Percentiles rank a stretch among this genome's conserved stretches.
Evolutionary conservation across 2,888 invertebrate genomes (phyloP).

Genomic region (Prosopocoilus inquinatus): DNA sequence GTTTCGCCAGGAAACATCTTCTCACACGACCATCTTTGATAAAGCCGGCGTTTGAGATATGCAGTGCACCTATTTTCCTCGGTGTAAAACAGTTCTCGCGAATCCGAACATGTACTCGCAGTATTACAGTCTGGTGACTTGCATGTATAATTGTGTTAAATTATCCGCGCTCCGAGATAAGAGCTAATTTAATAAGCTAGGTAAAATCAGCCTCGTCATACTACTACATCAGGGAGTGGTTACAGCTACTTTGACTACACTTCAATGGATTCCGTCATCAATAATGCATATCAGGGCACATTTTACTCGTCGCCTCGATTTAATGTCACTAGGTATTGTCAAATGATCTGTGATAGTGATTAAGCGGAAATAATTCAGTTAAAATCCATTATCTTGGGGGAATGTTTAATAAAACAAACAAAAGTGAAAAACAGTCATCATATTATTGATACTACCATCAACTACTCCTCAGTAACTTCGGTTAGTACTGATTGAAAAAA

Average conservation of each 20-base stretch:
- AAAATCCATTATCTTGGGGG: too few species aligned
- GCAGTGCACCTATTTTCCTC: too few species aligned
- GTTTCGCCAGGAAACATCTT: too few species aligned
- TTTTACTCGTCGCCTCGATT: conserved; percentile 24
- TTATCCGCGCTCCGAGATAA: conserved; percentile 40
- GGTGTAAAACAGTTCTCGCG: not conserved
- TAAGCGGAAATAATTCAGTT: too few species aligned
- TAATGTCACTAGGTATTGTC: conserved; percentile 27
- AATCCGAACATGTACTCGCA: conserved; percentile 18
- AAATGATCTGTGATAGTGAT: conserved; percentile 19
- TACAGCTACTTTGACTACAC: conserved; percentile 32
- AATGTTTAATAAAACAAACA: too few species aligned
- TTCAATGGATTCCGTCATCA: conserved; percentile 31
- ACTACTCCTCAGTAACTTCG: too few species aligned
- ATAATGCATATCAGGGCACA: conserved; percentile 26
- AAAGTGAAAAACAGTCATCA: too few species aligned
- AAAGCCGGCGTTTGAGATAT: too few species aligned
- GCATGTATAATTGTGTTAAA: conserved; percentile 44
- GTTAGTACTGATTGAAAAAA: too few species aligned
- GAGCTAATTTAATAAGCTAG: conserved; percentile 40
- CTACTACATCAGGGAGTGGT: conserved; percentile 31
- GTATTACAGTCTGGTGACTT: conserved; percentile 36
- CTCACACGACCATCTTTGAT: too few species aligned
- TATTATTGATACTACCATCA: too few species aligned
- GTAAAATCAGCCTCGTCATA: conserved; percentile 36